Evolutionary conservation across 2,797 vertebrate genomes (phyloP), one percentile per base, ranked within the genome.

Genomic region (Argya squamiceps): DNA sequence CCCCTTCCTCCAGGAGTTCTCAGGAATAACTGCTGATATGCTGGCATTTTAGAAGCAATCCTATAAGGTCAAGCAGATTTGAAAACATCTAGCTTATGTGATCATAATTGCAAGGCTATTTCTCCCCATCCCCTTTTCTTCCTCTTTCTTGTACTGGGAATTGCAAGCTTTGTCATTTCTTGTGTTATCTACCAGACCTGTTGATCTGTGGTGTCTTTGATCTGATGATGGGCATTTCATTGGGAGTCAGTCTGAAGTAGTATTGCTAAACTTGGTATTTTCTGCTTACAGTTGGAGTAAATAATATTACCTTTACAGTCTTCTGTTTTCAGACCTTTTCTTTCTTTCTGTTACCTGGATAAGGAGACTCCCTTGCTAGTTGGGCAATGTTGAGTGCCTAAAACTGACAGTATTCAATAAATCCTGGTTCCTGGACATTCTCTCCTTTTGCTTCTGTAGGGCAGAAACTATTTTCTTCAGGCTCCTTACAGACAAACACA

Each of bases 61-160:
- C 22, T 46, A 0, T 43, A 53, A 86, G 39, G 20, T 56, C 53
- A 84, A 75, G 46, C 24, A 81, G 39, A 58, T 90, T 63, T 71
- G 27, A 84, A 88, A 74, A 75, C 4, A n/a, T 39, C 6, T 60
- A 59, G 20, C 6, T 71, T 71, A 14, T 6, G 11, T 68, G 37
- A 77, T 58, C 37, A 53, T 43, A 2, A 53, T 81, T 90, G 75
- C 32, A 68, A 78, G 36, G 27, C 26, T 74, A 12, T 56, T 56
- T 70, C 1, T 24, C 27, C 1, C 5, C 15, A 11, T 14, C 2
- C 3, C 3, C 3, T 8, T 46, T 63, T 63, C 14, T 9, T 5
- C 9, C 11, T 59, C 9, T 79, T 86, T 71, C 26, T 71, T 85
- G 29, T n/a, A 37, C 20, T 62, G 27, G 29, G 65, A 36, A 32